Conservation (phyloP, 2,113 vertebrate genomes). For the Oncorhynchus masou region DNA sequence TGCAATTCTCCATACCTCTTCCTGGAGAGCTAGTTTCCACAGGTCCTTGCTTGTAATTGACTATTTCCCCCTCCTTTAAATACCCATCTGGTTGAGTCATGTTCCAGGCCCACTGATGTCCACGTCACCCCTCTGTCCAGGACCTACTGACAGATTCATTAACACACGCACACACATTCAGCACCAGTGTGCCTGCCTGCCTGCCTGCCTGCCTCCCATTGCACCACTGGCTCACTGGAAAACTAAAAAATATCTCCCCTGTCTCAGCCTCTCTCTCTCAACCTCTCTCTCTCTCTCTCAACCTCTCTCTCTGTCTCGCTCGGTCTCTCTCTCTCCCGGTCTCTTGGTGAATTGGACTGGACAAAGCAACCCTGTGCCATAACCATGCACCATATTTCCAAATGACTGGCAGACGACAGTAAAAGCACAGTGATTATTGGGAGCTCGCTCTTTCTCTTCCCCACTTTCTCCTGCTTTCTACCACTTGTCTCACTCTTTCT, state of each 20-base stretch:
- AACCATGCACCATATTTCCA: conserved; percentile 9
- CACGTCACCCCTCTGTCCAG: too few relatives aligned
- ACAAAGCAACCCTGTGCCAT: conserved; percentile 2
- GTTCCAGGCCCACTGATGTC: too few relatives aligned
- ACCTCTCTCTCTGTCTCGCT: not conserved
- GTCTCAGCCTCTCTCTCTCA: too few relatives aligned
- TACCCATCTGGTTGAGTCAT: conserved; percentile 38
- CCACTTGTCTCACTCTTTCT: too few relatives aligned
- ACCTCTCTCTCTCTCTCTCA: too few relatives aligned
- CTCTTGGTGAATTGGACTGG: not conserved
- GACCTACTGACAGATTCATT: too few relatives aligned
- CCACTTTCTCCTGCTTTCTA: too few relatives aligned
- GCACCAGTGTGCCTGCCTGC: too few relatives aligned
- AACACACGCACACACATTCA: too few relatives aligned
- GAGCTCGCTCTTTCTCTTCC: not conserved
- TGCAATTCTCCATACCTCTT: not conserved
- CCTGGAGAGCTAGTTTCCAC: not conserved
- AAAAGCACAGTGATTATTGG: conserved; percentile 9
- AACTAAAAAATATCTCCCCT: too few relatives aligned
- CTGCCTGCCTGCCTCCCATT: too few relatives aligned
- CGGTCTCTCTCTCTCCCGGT: not conserved
- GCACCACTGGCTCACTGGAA: too few relatives aligned
- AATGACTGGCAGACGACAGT: not conserved
- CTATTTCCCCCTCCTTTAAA: conserved; percentile 62
- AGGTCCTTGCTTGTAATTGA: conserved; percentile 44